Evolutionary conservation across 1,140 invertebrate genomes (phyloP), one percentile per base, ranked within the genome.

Genomic region (Panulirus ornatus): DNA sequence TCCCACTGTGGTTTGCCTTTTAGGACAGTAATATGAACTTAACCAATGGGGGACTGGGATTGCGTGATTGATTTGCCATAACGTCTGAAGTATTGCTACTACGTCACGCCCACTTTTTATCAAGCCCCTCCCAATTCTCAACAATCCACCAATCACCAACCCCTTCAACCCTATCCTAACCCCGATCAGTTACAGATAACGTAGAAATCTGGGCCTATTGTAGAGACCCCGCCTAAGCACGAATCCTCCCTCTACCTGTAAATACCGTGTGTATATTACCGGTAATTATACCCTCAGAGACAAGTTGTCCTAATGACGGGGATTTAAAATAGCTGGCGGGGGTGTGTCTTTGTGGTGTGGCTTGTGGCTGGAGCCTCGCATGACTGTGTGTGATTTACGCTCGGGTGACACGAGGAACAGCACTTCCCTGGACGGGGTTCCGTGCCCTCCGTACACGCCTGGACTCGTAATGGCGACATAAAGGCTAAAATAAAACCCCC

Each of bases 271-370:
- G 82, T 84, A 84, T 30, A 71, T 84, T 84, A 58, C 82, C 54
- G 1, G 22, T 84, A 84, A 84, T 84, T 84, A 30, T 40, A 84
- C 1, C 19, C 34, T 27, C 34, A 44, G 40, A 42, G 82, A 71
- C 82, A 84, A 84, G 63, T 71, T 84, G 63, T n/a, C 40, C 63
- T 84, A 84, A 84, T 84, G 82, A 58, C 63, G 44, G 42, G 76
- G 76, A 79, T 27, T 30, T 22, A 51, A 34, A 27, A 9, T 9
- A 16, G 42, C 51, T 5, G n/a, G 42, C 27, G 76, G 40, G 40
- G 76, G 63, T 14, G 63, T 84, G 82, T 47, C 19, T 71, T 36
- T 71, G 40, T 47, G 58, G 34, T 11, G 16, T 30, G n/a, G n/a
- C 22, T 8, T 36, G 16, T 27, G 71, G 27, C 16, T 5, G 36